Percentiles rank a stretch among this genome's conserved stretches.
Conservation (phyloP, 2,888 invertebrate species). For the Carcina quercana region DNA sequence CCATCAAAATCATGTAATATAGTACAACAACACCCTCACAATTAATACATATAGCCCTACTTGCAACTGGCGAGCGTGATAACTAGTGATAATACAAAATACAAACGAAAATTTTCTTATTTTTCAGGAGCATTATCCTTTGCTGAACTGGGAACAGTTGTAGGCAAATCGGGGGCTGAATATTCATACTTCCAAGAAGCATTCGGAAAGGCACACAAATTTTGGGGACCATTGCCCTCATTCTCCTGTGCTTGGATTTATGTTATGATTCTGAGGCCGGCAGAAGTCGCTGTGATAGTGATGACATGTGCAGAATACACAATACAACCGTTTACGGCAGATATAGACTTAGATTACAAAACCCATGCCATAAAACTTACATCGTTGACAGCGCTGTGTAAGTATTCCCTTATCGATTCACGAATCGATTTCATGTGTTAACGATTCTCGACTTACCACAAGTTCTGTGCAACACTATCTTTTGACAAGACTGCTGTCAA, state of each 20-base stretch:
- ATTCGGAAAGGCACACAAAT: conserved; percentile 78
- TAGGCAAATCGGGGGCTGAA: conserved; percentile 87
- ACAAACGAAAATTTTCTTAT: no score
- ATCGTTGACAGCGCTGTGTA: conserved; percentile 78
- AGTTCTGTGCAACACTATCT: background rate
- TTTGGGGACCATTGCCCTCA: conserved; percentile 82
- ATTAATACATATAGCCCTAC: no score
- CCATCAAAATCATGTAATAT: no score
- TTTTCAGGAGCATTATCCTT: conserved; percentile 83
- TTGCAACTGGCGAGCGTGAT: no score
- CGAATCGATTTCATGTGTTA: background rate
- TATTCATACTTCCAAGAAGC: conserved; percentile 86
- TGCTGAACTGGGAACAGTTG: conserved; percentile 86
- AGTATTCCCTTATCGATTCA: conserved; percentile 22
- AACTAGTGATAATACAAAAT: no score
- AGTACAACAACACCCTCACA: no score
- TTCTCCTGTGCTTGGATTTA: conserved; percentile 87
- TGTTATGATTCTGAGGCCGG: conserved; percentile 82
- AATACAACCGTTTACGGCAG: conserved; percentile 75
- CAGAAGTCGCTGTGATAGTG: conserved; percentile 84
- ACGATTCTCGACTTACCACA: conserved; percentile 1
- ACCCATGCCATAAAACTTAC: conserved; percentile 75
- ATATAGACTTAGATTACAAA: conserved; percentile 55
- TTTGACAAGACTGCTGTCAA: conserved; percentile 1
- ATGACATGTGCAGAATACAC: conserved; percentile 86